A percentile compares a stretch with the other conserved stretches of the same genome.
These are phyloP conservation scores for Paracyclopina nana DNA, from an alignment of 1,140 invertebrate genomes.

Conservation along the genomic window DNA sequence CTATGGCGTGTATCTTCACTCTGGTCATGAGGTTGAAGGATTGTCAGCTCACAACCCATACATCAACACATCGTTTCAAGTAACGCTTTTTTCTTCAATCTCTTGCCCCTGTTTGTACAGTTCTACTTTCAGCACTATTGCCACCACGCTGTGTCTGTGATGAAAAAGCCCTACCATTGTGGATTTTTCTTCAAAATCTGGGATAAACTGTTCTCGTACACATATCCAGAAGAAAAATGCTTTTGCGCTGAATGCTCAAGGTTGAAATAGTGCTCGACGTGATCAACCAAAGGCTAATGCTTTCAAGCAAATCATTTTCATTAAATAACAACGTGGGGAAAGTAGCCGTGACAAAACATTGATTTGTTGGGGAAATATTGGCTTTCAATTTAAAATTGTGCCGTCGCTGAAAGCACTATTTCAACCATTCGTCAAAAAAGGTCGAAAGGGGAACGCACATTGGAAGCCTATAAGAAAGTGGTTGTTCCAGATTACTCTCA, in stretches of 20 bases:
- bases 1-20: conserved; percentile 13
- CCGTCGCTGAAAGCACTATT: too few species aligned
- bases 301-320: too few species aligned
- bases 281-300: too few species aligned
- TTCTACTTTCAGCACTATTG: conserved; percentile 12
- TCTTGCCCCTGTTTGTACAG: too few species aligned
- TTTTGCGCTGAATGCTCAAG: conserved; percentile 4
- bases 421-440: too few species aligned
- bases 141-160: conserved; percentile 6
- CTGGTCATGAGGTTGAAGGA: not conserved
- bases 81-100: too few species aligned
- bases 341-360: too few species aligned
- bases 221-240: conserved; percentile 7
- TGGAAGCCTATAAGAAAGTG: not conserved
- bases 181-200: conserved; percentile 13
- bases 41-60: conserved; percentile 9
- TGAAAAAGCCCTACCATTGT: conserved; percentile 15
- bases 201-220: conserved; percentile 2
- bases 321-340: too few species aligned
- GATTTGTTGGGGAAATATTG: too few species aligned
- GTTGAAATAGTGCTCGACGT: too few species aligned
- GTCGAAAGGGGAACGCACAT: conserved; percentile 1
- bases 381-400: too few species aligned
- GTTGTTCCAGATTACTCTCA: not conserved
- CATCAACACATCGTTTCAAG: conserved; percentile 10